phyloP scores from a whole-genome alignment of 2,888 invertebrate species.

The Diarsia brunnea region DNA sequence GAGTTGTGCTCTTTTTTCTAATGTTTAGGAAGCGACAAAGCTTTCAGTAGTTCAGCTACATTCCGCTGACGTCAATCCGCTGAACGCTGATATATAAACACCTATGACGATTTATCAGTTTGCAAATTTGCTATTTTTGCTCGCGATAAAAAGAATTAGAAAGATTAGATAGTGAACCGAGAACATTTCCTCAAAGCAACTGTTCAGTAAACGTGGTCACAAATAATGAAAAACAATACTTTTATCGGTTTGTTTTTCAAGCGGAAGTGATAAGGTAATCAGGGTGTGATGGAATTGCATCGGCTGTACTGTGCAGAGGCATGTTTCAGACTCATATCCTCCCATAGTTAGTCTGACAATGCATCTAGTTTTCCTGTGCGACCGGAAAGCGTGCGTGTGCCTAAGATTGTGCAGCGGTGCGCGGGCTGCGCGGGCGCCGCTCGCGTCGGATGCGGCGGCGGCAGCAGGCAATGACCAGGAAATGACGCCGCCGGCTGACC shows the following conservation, averaged over 20 bases:
- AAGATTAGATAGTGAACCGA: constrained; percentile 77
- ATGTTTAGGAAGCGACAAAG: constrained; percentile 50
- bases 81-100: constrained; percentile 64
- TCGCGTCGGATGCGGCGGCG: constrained; percentile 76
- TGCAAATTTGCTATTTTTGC: constrained; percentile 79
- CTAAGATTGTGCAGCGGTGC: constrained; percentile 75
- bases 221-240: constrained; percentile 69
- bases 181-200: constrained; percentile 86
- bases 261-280: constrained; percentile 78
- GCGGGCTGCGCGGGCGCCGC: constrained; percentile 69
- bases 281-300: constrained; percentile 57
- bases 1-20: constrained; percentile 32
- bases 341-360: constrained; percentile 74
- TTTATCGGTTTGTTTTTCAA: constrained; percentile 69
- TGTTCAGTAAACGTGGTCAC: constrained; percentile 54
- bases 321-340: constrained; percentile 74
- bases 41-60: constrained; percentile 34
- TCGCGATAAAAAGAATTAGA: constrained; percentile 74
- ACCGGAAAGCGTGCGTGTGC: constrained; percentile 85
- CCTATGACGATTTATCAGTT: constrained; percentile 74
- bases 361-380: constrained; percentile 83
- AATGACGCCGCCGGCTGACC: constrained; percentile 90
- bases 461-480: constrained; percentile 89
- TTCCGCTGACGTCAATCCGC: constrained; percentile 71
- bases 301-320: constrained; percentile 53